Percentiles rank a stretch among this genome's conserved stretches.
Conservation (phyloP, 1,140 invertebrate species). For the Brachionus calyciflorus region DNA sequence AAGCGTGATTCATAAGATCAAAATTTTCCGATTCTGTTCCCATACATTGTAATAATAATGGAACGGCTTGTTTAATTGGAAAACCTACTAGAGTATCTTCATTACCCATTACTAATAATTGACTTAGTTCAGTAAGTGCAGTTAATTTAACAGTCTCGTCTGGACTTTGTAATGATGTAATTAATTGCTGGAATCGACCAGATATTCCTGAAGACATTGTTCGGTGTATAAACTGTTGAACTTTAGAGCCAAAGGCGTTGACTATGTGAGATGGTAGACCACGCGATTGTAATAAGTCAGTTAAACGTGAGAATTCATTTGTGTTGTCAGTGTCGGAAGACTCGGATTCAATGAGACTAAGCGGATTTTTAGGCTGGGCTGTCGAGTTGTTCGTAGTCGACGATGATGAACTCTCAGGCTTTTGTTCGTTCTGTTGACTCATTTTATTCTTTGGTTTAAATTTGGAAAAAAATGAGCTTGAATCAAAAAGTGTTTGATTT, state of each 20-base stretch:
- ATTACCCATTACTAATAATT: slow-evolving; percentile 97
- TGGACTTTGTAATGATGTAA: slow-evolving; percentile 66
- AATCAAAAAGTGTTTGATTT: background rate
- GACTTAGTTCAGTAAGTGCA: slow-evolving; percentile 92
- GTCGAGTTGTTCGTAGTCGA: background rate
- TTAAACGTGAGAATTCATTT: slow-evolving; percentile 52
- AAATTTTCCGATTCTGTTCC: slow-evolving; percentile 73
- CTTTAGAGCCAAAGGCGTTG: slow-evolving; percentile 81
- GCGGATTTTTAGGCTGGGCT: background rate
- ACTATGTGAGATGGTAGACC: slow-evolving; percentile 91
- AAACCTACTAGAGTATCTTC: slow-evolving; percentile 97
- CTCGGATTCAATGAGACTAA: background rate
- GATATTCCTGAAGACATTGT: slow-evolving; percentile 67
- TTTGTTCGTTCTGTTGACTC: background rate
- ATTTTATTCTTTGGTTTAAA: background rate
- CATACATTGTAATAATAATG: slow-evolving; percentile 67
- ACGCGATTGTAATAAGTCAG: slow-evolving; percentile 84
- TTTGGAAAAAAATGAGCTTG: background rate
- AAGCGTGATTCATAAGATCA: slow-evolving; percentile 99
- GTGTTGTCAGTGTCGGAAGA: slow-evolving; percentile 30
- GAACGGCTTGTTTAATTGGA: slow-evolving; percentile 93
- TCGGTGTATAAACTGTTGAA: slow-evolving; percentile 92
- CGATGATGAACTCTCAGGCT: slow-evolving; percentile 11
- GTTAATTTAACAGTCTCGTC: slow-evolving; percentile 91
- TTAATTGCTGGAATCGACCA: slow-evolving; percentile 17